Evolutionary conservation across 2,113 vertebrate species (phyloP).

Genomic region (Cyanocitta stelleri): DNA sequence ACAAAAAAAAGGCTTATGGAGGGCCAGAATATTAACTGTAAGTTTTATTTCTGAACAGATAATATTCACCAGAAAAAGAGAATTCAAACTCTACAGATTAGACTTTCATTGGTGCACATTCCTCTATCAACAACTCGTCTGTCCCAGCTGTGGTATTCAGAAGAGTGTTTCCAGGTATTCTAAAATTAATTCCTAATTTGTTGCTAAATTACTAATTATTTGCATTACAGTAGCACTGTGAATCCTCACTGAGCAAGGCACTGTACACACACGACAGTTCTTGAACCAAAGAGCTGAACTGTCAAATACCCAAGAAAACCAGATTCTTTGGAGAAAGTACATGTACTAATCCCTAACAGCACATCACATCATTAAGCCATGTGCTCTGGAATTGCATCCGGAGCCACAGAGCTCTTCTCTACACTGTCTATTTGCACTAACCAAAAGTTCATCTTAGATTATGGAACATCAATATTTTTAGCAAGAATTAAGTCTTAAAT

Average conservation of each 20-base stretch:
- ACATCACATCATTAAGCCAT: not conserved
- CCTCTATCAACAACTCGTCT: not conserved
- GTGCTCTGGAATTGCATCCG: not conserved
- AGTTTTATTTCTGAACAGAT: not conserved
- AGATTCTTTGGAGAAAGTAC: not conserved
- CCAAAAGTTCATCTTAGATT: not conserved
- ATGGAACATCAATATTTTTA: not conserved
- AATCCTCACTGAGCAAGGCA: not conserved
- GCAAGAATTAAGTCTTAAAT: constrained; percentile 30
- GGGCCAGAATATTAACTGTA: not conserved
- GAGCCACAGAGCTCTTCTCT: not conserved
- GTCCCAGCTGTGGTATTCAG: not conserved
- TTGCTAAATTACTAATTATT: not conserved
- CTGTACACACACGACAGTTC: not conserved
- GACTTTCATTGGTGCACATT: not conserved
- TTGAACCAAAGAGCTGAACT: not conserved
- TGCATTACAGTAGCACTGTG: not conserved
- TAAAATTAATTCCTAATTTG: not conserved
- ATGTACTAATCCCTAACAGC: not conserved
- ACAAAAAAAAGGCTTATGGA: not conserved
- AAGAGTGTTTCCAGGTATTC: not conserved
- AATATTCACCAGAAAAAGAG: not conserved
- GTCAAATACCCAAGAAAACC: not conserved
- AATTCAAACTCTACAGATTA: not conserved
- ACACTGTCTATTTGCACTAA: not conserved